Base-by-base conservation (phyloP, 30 jellyfish, hydroid and myxozoan species). In the Aurelia aurita region DNA sequence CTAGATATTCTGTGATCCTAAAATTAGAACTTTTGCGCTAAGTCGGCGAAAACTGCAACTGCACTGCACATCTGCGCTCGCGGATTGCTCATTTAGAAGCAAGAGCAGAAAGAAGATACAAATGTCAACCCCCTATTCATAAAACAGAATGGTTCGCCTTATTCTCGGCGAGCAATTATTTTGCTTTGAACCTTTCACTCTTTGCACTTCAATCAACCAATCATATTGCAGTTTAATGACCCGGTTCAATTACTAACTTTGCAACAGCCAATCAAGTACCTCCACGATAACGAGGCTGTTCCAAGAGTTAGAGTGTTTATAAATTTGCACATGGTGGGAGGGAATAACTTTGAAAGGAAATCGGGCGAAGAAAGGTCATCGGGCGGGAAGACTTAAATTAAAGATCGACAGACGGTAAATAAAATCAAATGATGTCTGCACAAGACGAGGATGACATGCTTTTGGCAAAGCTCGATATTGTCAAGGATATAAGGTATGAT, bases 401-500 rank as follows among this genome's bases (percentile, higher is more conserved):
- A 32, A 29, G 60, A 39, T 39, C 13, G 51, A 39, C 51, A 39
- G 51, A 39, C 51, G 51, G 51, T 39, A 39, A 39, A 39, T 39
- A 39, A 34, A 34, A 39, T 39, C 16, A 8, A 16, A 81, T 81
- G 91, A 31, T 34, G 26, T 72, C 91, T 16, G 21, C 79, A 13
- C 78, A 81, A 65, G 88, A 84, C 1, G 89, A 85, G 11, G 89
- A 85, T 16, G 45, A 45, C 18, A 15, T 69, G 54, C 61, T 73
- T 25, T 21, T 80, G 27, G 77, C 60, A 3, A 85, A 74, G 58
- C 95, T 85, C 11, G 95, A 85, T 63, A 77, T 74, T 20, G 35
- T 85, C 73, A 85, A 85, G 57, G 95, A 85, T 21, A 74, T 85
- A 27, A 74, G 95, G 95, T 85, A 49, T 21, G 57, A 3, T 31